These are phyloP conservation scores for Willowsia nigromaculata DNA, from an alignment of 2,888 invertebrate genomes.

Conservation along the genomic window DNA sequence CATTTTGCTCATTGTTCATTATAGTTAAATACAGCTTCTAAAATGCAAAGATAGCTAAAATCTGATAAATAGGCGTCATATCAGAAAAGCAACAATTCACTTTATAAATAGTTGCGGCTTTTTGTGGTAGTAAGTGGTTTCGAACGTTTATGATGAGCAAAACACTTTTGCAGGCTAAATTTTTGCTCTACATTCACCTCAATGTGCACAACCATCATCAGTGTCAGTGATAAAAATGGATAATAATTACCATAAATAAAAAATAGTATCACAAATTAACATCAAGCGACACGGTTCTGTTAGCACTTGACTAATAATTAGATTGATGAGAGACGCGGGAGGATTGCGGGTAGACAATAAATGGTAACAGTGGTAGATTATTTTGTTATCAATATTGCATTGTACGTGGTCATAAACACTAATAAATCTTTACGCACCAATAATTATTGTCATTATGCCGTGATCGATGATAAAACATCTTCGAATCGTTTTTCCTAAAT, in stretches of 20 bases:
- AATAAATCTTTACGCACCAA: background rate
- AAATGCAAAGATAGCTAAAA: background rate
- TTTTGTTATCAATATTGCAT: too few species aligned
- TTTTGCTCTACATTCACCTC: background rate
- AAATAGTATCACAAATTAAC: slow-evolving; percentile 33
- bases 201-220: background rate
- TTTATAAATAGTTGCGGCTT: background rate
- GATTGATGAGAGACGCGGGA: slow-evolving; percentile 23
- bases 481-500: too few species aligned
- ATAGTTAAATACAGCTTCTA: background rate
- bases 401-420: background rate
- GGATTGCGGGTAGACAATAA: background rate
- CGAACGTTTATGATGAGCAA: too few species aligned
- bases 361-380: too few species aligned
- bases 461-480: too few species aligned
- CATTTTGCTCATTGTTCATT: background rate
- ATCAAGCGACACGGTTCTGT: slow-evolving; percentile 32
- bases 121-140: background rate
- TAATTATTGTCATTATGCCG: slow-evolving; percentile 11
- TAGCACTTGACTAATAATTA: slow-evolving; percentile 51
- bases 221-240: slow-evolving; percentile 25
- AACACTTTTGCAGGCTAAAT: background rate
- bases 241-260: slow-evolving; percentile 40
- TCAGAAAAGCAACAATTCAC: slow-evolving; percentile 8
- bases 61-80: background rate